Conservation (phyloP, 1,140 invertebrate species). For the Tyrophagus putrescentiae region DNA sequence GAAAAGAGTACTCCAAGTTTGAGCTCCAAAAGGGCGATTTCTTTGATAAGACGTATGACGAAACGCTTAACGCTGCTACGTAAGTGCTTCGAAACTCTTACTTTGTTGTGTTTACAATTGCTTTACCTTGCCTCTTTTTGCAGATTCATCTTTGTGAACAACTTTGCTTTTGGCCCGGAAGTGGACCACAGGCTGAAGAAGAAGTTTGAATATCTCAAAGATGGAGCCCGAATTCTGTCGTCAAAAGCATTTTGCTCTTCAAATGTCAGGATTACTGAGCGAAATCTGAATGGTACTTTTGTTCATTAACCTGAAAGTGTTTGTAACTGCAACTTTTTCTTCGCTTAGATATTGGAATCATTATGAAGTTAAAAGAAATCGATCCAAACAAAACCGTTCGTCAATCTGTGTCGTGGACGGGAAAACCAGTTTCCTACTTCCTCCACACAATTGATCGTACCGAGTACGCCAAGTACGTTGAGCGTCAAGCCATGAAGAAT, state of each 20-base stretch:
- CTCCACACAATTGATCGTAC: slow-evolving; percentile 89
- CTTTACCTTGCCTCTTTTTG: slow-evolving; percentile 25
- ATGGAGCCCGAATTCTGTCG: slow-evolving; percentile 91
- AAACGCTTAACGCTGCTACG: slow-evolving; percentile 77
- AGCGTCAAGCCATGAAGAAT: too few relatives aligned
- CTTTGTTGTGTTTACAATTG: background rate
- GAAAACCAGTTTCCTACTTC: slow-evolving; percentile 93
- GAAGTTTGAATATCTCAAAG: slow-evolving; percentile 83
- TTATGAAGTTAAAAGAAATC: slow-evolving; percentile 94
- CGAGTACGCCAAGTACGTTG: slow-evolving; percentile 88
- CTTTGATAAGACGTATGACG: slow-evolving; percentile 69
- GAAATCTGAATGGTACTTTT: slow-evolving; percentile 53
- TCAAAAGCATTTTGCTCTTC: slow-evolving; percentile 94
- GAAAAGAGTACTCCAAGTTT: slow-evolving; percentile 79
- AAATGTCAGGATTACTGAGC: slow-evolving; percentile 91
- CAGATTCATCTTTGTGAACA: slow-evolving; percentile 89
- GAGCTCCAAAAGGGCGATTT: slow-evolving; percentile 86
- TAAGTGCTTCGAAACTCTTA: slow-evolving; percentile 29
- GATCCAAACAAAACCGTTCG: slow-evolving; percentile 69
- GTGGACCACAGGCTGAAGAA: slow-evolving; percentile 92
- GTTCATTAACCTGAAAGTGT: background rate
- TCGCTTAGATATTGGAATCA: slow-evolving; percentile 80
- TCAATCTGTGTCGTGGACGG: slow-evolving; percentile 96
- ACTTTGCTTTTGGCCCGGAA: slow-evolving; percentile 91
- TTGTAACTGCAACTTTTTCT: slow-evolving; percentile 22